Base-by-base conservation (phyloP, 2,888 invertebrate species). In the Cheilosia scutellata region DNA sequence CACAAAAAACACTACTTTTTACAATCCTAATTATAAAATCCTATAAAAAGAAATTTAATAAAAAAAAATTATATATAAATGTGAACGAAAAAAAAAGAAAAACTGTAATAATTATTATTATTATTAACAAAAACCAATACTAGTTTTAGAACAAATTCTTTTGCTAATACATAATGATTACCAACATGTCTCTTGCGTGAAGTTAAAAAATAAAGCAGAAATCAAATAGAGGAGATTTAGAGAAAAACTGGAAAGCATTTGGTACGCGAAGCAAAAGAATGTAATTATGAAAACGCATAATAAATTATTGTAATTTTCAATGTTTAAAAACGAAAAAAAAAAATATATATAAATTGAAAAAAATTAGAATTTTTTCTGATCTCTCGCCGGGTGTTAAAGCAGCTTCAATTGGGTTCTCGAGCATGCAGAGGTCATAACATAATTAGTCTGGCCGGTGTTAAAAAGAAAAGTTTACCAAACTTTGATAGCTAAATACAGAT, bases 271-370 rank as follows among this genome's bases (percentile, higher is more conserved):
- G 84, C 86, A 82, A 86, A 77, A 68, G 77, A 74, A 86, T 82
- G 66, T 51, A 82, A 72, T 66, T 82, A 82, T 82, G 82, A 76
- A 76, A 74, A 71, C 77, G 87, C 87, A 82, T 82, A 87, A 87
- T 87, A 87, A 87, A 87, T 87, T 87, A 87, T 88, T 90, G 88
- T 91, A 91, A 90, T 89, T 90, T 90, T 91, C 89, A 90, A 90
- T 91, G 91, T 91, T 91, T 90, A 91, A 91, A 88, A 89, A 90
- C 89, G 88, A 89, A 90, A 89, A 42, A 44, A 44, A 90, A 89
- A 89, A 11, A 58, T 58, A 90, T 87, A 88, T 88, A 88, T 87
- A 86, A 87, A 87, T 71, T 66, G 77, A 74, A 79, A 82, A 80
- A 57, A 65, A 20, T 13, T 47, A 78, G 63, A 40, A 55, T 37